Evolutionary conservation across 1,140 invertebrate species (phyloP).

Genomic region (Polypedilum vanderplanki): DNA sequence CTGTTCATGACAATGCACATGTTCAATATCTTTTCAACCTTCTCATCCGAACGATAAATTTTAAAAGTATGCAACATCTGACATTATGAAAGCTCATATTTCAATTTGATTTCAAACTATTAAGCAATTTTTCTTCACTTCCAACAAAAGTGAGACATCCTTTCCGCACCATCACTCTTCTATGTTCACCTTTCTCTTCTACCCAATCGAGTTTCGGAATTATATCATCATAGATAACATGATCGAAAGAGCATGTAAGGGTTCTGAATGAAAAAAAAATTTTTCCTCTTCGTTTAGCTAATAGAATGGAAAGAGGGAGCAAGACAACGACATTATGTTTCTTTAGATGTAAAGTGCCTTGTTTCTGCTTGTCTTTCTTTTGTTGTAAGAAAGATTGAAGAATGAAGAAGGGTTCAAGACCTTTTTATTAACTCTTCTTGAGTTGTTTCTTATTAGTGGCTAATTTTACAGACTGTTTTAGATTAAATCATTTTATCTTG

Average conservation of each 20-base stretch:
- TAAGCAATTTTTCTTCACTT: background rate
- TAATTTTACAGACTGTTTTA: too few species aligned
- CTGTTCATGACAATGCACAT: slow-evolving; percentile 3
- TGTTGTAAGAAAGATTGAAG: background rate
- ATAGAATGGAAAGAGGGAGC: background rate
- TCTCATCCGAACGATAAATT: too few species aligned
- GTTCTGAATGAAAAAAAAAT: background rate
- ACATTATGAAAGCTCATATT: background rate
- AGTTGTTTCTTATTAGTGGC: too few species aligned
- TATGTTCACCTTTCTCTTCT: slow-evolving; percentile 6
- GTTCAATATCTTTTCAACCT: slow-evolving; percentile 4
- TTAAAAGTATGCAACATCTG: background rate
- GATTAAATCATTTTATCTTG: too few species aligned
- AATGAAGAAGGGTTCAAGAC: background rate
- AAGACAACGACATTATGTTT: slow-evolving; percentile 5
- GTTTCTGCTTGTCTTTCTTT: background rate
- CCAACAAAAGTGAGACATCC: background rate
- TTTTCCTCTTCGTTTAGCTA: too few species aligned
- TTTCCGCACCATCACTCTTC: background rate
- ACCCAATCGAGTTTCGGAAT: background rate
- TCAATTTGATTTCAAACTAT: background rate
- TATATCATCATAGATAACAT: background rate
- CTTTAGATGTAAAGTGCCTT: slow-evolving; percentile 15
- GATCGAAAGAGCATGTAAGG: background rate
- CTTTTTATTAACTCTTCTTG: background rate